Percentiles rank a stretch among this genome's conserved stretches.
Evolutionary conservation across 1,140 invertebrate genomes (phyloP).

Genomic region (Listronotus oregonensis): DNA sequence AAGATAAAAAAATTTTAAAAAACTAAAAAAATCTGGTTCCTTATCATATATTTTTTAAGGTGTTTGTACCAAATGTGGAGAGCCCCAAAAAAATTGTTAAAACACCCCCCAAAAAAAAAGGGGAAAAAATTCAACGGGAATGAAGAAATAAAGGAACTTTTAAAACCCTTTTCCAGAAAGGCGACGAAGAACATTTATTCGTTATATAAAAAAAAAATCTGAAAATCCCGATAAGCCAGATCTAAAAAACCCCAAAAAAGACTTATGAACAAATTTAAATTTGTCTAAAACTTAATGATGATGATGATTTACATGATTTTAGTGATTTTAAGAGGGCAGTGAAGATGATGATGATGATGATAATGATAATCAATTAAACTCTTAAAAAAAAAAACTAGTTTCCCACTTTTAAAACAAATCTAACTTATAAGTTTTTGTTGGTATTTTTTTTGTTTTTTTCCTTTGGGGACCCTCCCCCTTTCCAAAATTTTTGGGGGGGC

Average conservation of each 20-base stretch:
- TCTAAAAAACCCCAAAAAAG: conserved; percentile 40
- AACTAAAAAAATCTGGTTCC: no score
- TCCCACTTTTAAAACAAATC: no score
- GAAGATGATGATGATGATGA: conserved; percentile 24
- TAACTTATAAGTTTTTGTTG: no score
- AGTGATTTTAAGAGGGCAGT: conserved; percentile 41
- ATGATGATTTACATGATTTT: conserved; percentile 44
- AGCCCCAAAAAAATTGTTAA: conserved; percentile 59
- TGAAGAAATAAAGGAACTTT: conserved; percentile 62
- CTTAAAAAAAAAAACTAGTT: no score
- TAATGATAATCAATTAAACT: not conserved
- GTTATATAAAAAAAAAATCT: conserved; percentile 60
- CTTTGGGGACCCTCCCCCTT: no score
- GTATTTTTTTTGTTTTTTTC: no score
- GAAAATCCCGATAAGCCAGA: conserved; percentile 22
- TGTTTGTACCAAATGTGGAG: conserved; percentile 81
- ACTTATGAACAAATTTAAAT: conserved; percentile 57
- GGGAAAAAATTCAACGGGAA: conserved; percentile 63
- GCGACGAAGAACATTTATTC: conserved; percentile 67
- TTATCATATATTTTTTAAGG: conserved; percentile 52
- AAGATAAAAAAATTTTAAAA: no score
- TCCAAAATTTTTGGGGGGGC: no score
- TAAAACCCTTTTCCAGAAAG: conserved; percentile 68
- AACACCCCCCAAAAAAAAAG: conserved; percentile 52
- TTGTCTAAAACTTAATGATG: conserved; percentile 50